Conservation (phyloP, 2,113 vertebrate genomes). For the Menura novaehollandiae region DNA sequence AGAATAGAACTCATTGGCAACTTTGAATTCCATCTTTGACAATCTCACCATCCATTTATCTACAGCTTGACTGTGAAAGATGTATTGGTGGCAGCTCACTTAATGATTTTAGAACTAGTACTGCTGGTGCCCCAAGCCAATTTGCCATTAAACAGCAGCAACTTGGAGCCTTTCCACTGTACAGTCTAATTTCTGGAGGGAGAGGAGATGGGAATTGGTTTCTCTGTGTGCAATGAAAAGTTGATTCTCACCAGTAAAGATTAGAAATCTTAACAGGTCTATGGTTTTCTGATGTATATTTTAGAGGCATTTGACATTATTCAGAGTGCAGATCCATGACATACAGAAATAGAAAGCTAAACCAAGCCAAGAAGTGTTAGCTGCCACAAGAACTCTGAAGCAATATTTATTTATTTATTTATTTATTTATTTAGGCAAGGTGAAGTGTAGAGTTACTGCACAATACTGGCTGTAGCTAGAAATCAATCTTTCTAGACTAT, state of each 20-base stretch:
- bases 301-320: background rate
- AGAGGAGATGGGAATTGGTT: constrained; percentile 14
- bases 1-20: background rate
- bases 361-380: background rate
- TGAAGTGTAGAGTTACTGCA: background rate
- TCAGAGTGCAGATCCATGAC: background rate
- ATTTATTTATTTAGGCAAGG: background rate
- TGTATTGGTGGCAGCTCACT: constrained; percentile 22
- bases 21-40: background rate
- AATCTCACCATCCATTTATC: constrained; percentile 32
- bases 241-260: constrained; percentile 34
- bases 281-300: background rate
- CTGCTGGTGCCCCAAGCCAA: constrained; percentile 24
- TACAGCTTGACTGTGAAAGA: constrained; percentile 28
- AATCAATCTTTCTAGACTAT: background rate
- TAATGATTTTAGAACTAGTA: constrained; percentile 60
- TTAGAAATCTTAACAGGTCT: constrained; percentile 13
- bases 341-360: background rate
- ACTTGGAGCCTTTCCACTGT: constrained; percentile 37
- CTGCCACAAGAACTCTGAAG: background rate
- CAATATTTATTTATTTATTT: background rate
- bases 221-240: constrained; percentile 23
- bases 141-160: constrained; percentile 42
- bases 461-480: background rate
- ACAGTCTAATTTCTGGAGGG: constrained; percentile 38